Conservation (phyloP, 1,140 invertebrate species). For the Xylocopa sonorina region DNA sequence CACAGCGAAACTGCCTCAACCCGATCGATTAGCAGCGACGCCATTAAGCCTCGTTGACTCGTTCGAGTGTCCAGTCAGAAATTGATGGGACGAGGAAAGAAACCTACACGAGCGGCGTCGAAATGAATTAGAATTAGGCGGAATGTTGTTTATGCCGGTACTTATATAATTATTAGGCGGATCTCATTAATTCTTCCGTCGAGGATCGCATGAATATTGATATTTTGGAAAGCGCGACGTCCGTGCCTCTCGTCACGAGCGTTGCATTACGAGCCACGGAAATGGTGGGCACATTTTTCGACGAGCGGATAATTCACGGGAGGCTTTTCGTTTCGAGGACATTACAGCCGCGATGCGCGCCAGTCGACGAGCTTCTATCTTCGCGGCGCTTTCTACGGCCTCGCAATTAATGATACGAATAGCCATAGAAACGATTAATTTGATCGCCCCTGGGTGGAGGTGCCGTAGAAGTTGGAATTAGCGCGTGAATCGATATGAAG, state of each 20-base stretch:
- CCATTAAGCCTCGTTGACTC: conserved; percentile 27
- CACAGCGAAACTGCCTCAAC: conserved; percentile 26
- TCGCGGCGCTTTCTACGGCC: not conserved
- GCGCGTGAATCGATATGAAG: not conserved
- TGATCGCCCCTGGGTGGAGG: not conserved
- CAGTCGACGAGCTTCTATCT: too few species aligned
- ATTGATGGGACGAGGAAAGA: too few species aligned
- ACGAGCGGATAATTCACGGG: not conserved
- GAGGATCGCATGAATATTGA: conserved; percentile 14
- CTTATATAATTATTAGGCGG: not conserved
- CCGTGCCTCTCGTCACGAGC: not conserved
- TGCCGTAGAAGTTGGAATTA: not conserved
- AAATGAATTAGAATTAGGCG: not conserved
- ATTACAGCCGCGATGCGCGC: not conserved
- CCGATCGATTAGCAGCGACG: conserved; percentile 51
- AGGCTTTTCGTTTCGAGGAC: not conserved
- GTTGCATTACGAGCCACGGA: conserved; percentile 1
- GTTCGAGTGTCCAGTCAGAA: too few species aligned
- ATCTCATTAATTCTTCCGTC: not conserved
- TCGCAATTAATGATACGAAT: not conserved
- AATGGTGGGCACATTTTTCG: not conserved
- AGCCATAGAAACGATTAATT: not conserved
- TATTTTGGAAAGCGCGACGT: not conserved
- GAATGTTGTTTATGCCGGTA: not conserved
- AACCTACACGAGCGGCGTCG: not conserved